Evolutionary conservation across 2,797 vertebrate species (phyloP).

Genomic region (Poliocrania exsul): DNA sequence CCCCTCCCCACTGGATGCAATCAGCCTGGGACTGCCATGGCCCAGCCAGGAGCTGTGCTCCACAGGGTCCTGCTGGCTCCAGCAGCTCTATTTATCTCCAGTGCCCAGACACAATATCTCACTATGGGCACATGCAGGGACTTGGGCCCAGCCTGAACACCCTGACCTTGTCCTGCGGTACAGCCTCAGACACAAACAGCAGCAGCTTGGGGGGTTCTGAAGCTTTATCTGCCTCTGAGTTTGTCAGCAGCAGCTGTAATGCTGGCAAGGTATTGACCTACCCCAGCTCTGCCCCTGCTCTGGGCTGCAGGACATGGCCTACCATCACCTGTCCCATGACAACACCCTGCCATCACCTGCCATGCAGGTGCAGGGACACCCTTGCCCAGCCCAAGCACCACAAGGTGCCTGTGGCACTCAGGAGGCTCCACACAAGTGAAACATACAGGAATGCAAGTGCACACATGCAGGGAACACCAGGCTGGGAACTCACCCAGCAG

Average conservation of each 20-base stretch:
- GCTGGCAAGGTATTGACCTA: not conserved
- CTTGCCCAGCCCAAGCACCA: fast-evolving
- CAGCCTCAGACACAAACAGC: not conserved
- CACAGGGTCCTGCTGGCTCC: fast-evolving
- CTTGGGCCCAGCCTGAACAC: not conserved
- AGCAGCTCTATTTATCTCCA: not conserved
- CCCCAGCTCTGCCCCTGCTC: not conserved
- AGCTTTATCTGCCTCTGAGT: not conserved
- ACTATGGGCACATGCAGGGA: not conserved
- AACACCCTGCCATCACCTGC: not conserved
- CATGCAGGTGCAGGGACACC: not conserved
- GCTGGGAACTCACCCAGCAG: not conserved
- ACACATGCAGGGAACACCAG: fast-evolving
- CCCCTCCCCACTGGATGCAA: fast-evolving
- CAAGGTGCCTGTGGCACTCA: not conserved
- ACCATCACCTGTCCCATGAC: not conserved
- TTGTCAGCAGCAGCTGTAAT: not conserved
- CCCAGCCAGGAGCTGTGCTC: not conserved
- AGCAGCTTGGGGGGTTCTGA: not conserved
- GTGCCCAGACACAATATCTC: conserved; percentile 9
- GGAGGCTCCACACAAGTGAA: not conserved
- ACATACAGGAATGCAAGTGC: not conserved
- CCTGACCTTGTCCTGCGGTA: not conserved
- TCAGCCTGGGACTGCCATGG: fast-evolving
- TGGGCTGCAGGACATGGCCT: fast-evolving